Conservation (phyloP, 2,888 invertebrate genomes). For the Hirtodrosophila alboralis region DNA sequence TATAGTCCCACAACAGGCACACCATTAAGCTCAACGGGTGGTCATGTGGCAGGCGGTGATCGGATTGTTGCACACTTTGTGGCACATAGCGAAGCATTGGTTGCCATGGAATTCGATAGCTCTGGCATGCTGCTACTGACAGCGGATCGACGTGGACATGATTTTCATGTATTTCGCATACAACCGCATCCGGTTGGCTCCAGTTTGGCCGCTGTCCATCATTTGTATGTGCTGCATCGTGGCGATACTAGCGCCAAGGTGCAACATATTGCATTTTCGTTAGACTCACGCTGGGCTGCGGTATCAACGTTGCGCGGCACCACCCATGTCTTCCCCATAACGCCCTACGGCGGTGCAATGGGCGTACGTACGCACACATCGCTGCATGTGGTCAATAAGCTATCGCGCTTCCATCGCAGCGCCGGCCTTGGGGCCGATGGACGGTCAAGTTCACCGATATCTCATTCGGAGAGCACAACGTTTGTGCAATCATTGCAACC, state of each 20-base stretch:
- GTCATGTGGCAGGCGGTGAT: constrained; percentile 86
- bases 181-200: constrained; percentile 96
- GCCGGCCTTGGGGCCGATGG: constrained; percentile 92
- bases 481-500: constrained; percentile 85
- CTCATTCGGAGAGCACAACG: constrained; percentile 83
- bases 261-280: constrained; percentile 95
- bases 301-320: constrained; percentile 98
- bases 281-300: constrained; percentile 98
- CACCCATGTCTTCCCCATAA: constrained; percentile 98
- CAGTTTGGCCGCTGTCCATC: constrained; percentile 94
- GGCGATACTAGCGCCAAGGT: constrained; percentile 98
- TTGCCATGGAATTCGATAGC: constrained; percentile 94
- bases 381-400: constrained; percentile 95
- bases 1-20: constrained; percentile 82
- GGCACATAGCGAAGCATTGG: constrained; percentile 94
- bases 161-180: constrained; percentile 97
- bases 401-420: constrained; percentile 97
- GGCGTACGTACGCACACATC: constrained; percentile 97
- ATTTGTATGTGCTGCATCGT: constrained; percentile 96
- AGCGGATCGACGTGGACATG: constrained; percentile 95
- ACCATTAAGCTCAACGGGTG: constrained; percentile 63
- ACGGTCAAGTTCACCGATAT: constrained; percentile 89
- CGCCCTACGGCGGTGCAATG: constrained; percentile 96
- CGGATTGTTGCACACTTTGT: constrained; percentile 94
- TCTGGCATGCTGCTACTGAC: constrained; percentile 95